phyloP scores from a whole-genome alignment of 2,888 invertebrate genomes.

The Drosophila tripunctata region DNA sequence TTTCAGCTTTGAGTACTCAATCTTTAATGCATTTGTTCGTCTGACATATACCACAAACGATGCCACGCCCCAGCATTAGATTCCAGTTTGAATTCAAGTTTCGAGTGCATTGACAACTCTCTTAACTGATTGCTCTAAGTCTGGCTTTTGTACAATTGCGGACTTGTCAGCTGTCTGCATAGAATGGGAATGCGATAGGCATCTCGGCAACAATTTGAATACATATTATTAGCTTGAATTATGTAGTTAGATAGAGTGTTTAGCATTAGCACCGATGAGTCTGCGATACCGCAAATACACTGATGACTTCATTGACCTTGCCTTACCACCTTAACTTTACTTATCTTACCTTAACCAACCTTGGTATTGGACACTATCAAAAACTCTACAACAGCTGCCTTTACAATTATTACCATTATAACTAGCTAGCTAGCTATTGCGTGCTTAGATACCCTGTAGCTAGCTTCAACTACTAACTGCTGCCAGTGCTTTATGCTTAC shows the following conservation, averaged over 20 bases:
- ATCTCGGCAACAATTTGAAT: constrained; percentile 49
- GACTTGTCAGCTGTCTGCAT: constrained; percentile 55
- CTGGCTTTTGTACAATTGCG: constrained; percentile 13
- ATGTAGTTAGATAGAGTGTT: constrained; percentile 48
- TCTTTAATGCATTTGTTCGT: constrained; percentile 49
- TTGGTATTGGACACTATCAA: constrained; percentile 45
- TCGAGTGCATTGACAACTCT: constrained; percentile 46
- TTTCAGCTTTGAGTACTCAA: constrained; percentile 32
- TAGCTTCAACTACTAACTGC: background rate
- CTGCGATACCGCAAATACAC: constrained; percentile 18
- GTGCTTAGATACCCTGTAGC: background rate
- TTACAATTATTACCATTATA: constrained; percentile 23
- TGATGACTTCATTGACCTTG: constrained; percentile 55
- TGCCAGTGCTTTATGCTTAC: background rate
- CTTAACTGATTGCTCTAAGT: constrained; percentile 43
- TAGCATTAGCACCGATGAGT: constrained; percentile 39
- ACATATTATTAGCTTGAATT: constrained; percentile 45
- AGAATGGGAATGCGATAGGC: constrained; percentile 52
- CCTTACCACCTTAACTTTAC: constrained; percentile 22
- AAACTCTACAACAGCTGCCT: constrained; percentile 22
- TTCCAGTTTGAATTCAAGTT: background rate
- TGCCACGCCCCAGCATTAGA: constrained; percentile 33
- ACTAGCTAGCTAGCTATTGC: background rate
- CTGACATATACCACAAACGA: constrained; percentile 22
- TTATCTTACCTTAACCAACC: no score